These are phyloP conservation scores for Lamellibrachia satsuma DNA, from an alignment of 2,888 invertebrate genomes.

Conservation along the genomic window DNA sequence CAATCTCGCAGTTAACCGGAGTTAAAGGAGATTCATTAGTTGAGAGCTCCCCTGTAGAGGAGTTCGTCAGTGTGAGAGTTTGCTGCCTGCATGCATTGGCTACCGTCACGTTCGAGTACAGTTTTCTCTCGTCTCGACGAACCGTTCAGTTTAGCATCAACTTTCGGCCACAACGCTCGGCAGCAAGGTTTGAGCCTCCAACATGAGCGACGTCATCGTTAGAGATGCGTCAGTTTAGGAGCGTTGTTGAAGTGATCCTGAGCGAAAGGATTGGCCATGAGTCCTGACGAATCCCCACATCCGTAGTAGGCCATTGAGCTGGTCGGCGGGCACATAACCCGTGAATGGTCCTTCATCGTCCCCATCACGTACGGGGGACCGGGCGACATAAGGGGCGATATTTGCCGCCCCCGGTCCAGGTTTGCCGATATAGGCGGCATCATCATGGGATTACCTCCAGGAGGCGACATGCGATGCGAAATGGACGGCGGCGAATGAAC, in stretches of 20 bases:
- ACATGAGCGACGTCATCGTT: neutral
- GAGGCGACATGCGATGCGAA: neutral
- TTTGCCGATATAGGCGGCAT: constrained; percentile 1
- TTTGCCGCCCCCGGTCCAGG: neutral
- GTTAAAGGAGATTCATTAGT: neutral
- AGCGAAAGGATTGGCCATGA: neutral
- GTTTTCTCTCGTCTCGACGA: neutral
- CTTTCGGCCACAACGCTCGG: neutral
- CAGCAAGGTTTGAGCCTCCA: neutral
- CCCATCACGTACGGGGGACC: neutral
- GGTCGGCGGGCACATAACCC: neutral
- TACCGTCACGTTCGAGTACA: neutral
- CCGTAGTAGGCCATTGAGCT: neutral
- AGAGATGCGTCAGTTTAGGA: constrained; percentile 6
- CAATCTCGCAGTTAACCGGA: neutral
- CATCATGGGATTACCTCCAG: neutral
- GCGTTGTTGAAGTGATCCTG: constrained; percentile 4
- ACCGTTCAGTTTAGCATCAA: neutral
- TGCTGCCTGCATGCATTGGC: neutral
- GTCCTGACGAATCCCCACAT: neutral
- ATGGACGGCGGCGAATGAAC: neutral
- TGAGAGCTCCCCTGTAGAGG: neutral
- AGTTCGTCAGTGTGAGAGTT: neutral
- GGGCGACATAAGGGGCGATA: neutral
- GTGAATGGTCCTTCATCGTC: neutral